Conservation (phyloP, 2,797 vertebrate species). For the Glyptemys insculpta region DNA sequence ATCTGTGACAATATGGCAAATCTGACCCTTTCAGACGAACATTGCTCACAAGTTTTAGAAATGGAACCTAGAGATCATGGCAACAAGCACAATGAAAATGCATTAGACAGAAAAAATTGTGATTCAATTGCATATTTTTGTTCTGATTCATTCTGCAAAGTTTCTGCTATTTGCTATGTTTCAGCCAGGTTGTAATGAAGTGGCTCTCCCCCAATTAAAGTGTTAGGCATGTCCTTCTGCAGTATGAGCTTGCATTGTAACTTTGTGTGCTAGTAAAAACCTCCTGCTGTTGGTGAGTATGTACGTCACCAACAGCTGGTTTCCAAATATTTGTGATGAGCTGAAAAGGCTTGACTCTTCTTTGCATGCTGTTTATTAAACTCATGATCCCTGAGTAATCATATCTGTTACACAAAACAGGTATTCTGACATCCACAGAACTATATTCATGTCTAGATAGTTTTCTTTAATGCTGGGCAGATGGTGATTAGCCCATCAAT, state of each 20-base stretch:
- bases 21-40: neutral
- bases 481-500: neutral
- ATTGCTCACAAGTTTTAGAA: neutral
- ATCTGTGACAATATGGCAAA: neutral
- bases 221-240: neutral
- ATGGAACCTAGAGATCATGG: neutral
- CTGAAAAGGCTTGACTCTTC: neutral
- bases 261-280: neutral
- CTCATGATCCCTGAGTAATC: neutral
- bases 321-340: neutral
- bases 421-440: neutral
- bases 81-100: neutral
- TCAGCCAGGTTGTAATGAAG: neutral
- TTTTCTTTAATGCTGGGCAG: neutral
- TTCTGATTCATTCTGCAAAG: neutral
- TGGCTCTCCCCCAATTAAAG: neutral
- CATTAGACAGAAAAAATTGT: neutral
- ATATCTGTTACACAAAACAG: neutral
- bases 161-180: neutral
- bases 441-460: neutral
- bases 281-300: neutral
- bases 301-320: neutral
- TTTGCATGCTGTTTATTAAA: neutral
- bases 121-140: neutral
- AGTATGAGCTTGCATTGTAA: neutral